Evolutionary conservation across 2,888 invertebrate species (phyloP).

Genomic region (Penaeus monodon): DNA sequence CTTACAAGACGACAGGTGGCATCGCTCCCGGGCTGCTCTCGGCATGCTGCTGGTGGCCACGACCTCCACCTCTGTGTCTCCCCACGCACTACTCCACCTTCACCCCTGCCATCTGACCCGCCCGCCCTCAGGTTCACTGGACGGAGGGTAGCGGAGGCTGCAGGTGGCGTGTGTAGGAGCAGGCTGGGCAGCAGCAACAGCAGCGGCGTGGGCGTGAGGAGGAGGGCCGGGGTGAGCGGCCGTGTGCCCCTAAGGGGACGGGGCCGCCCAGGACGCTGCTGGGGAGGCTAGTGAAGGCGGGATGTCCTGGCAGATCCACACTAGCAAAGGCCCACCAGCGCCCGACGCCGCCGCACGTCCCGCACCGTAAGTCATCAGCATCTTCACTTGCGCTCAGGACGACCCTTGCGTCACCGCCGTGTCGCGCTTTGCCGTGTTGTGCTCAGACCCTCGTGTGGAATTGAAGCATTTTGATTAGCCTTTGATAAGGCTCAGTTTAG

Average conservation of each 20-base stretch:
- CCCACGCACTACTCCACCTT: neutral
- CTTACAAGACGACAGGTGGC: slow-evolving; percentile 49
- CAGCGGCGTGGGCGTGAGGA: slow-evolving; percentile 17
- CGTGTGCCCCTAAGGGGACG: slow-evolving; percentile 14
- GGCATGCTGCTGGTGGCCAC: slow-evolving; percentile 37
- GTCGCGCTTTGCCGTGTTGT: too few species aligned
- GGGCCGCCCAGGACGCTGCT: slow-evolving; percentile 37
- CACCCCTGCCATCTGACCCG: neutral
- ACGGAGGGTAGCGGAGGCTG: slow-evolving; percentile 8
- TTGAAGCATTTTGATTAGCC: too few species aligned
- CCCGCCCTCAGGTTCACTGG: neutral
- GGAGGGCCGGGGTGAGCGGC: slow-evolving; percentile 36
- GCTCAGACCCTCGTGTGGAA: too few species aligned
- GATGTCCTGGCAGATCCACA: slow-evolving; percentile 16
- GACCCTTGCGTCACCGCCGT: too few species aligned
- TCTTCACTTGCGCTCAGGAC: too few species aligned
- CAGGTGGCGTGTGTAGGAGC: neutral
- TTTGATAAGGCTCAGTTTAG: too few species aligned
- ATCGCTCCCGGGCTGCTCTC: slow-evolving; percentile 28
- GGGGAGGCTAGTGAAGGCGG: slow-evolving; percentile 13
- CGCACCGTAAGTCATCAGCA: slow-evolving; percentile 22
- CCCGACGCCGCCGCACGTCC: slow-evolving; percentile 1
- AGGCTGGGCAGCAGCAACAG: slow-evolving; percentile 20
- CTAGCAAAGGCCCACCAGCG: neutral
- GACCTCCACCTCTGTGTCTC: slow-evolving; percentile 33